Conservation (phyloP, 2,797 vertebrate species). For the Staurois parvus region DNA sequence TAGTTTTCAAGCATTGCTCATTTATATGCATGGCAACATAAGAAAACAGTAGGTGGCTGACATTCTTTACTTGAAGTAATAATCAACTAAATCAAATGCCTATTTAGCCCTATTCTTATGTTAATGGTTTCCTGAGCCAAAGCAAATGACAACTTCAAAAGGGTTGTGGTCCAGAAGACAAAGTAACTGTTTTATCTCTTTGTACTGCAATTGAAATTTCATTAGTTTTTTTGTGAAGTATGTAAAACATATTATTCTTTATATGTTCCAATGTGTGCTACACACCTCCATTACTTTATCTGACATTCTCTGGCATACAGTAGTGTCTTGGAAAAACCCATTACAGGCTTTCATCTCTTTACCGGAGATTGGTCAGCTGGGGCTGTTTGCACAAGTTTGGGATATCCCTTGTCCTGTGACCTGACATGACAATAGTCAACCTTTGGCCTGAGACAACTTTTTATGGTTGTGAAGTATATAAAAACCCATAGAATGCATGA, state of each 20-base stretch:
- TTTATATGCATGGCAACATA: constrained; percentile 14
- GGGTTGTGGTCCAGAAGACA: neutral
- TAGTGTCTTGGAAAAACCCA: neutral
- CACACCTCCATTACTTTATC: neutral
- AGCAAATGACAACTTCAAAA: constrained; percentile 17
- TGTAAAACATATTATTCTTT: neutral
- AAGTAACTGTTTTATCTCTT: neutral
- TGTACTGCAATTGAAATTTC: neutral
- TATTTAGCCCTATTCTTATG: constrained; percentile 33
- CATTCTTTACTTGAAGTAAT: constrained; percentile 20
- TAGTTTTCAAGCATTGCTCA: neutral
- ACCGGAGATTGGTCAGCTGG: neutral
- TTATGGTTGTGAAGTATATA: no score
- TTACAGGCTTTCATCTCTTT: neutral
- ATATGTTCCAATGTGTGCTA: neutral
- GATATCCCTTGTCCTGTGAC: neutral
- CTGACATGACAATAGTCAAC: neutral
- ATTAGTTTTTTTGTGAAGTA: neutral
- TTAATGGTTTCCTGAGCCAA: constrained; percentile 20
- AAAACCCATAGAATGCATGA: no score
- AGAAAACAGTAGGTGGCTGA: constrained; percentile 33
- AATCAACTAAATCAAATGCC: constrained; percentile 40
- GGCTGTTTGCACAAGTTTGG: no score
- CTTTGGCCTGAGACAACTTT: neutral
- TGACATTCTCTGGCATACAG: no score